Conservation (phyloP, 1,140 invertebrate species). For the Platyscapa corneri region DNA sequence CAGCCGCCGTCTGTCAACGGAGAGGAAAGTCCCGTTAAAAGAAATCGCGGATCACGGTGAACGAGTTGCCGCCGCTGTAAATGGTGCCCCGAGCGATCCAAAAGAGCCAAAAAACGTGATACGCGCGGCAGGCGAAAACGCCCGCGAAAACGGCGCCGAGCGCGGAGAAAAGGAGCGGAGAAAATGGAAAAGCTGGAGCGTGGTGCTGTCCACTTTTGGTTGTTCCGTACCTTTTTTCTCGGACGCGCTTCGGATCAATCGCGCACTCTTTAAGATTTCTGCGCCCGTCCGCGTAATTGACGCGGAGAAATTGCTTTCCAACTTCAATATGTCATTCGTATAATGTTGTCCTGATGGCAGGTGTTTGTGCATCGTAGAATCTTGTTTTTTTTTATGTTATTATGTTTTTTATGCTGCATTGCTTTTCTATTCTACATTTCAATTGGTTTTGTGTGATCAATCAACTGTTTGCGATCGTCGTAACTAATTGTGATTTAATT, state of each 20-base stretch:
- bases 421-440: not conserved
- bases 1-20: not conserved
- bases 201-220: slow-evolving; percentile 20
- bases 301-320: slow-evolving; percentile 27
- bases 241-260: not conserved
- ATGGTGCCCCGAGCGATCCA: not conserved
- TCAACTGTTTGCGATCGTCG: not conserved
- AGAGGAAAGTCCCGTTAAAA: slow-evolving; percentile 50
- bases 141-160: not conserved
- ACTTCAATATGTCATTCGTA: too few relatives aligned
- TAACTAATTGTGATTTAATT: not conserved
- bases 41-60: slow-evolving; percentile 41
- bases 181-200: slow-evolving; percentile 43
- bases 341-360: not conserved
- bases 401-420: not conserved
- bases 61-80: slow-evolving; percentile 14
- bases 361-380: not conserved
- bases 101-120: not conserved
- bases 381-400: not conserved
- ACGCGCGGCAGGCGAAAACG: not conserved
- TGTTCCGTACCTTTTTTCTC: not conserved
- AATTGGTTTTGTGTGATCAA: not conserved
- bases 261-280: not conserved
- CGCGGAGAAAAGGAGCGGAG: not conserved
- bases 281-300: not conserved